These are phyloP conservation scores for Drosophila lacteicornis DNA, from an alignment of 1,140 invertebrate genomes.

Conservation along the genomic window DNA sequence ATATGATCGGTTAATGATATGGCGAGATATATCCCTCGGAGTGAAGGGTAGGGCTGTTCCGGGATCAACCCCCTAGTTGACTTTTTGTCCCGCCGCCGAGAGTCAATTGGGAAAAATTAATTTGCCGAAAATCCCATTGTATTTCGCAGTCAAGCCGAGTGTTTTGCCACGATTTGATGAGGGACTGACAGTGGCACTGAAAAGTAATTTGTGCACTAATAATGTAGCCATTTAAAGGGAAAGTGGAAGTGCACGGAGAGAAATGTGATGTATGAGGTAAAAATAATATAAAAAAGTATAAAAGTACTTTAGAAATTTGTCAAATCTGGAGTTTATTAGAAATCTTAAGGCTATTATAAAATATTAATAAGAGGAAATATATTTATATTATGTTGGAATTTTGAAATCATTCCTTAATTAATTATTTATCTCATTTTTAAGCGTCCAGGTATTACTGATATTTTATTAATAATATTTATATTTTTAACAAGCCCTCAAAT, in stretches of 20 bases:
- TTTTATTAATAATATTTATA: not conserved
- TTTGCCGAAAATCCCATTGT: constrained; percentile 77
- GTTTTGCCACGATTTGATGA: constrained; percentile 82
- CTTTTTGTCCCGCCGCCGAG: constrained; percentile 56
- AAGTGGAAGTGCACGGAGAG: constrained; percentile 39
- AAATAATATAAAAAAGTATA: no score
- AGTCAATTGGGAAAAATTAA: constrained; percentile 84
- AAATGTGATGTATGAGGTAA: constrained; percentile 34
- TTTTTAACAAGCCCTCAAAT: not conserved
- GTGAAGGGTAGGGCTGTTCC: constrained; percentile 19
- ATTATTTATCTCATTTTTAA: not conserved
- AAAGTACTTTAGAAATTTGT: no score
- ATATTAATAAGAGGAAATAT: not conserved
- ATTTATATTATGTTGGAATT: not conserved
- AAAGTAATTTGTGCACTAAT: constrained; percentile 83
- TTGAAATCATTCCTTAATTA: not conserved
- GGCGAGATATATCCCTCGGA: constrained; percentile 17
- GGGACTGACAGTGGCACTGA: constrained; percentile 83
- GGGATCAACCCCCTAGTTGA: constrained; percentile 64
- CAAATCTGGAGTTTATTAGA: not conserved
- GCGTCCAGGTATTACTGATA: not conserved
- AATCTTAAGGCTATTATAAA: not conserved
- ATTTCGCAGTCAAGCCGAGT: constrained; percentile 60
- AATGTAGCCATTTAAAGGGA: constrained; percentile 40
- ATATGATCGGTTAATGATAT: constrained; percentile 84